Base-by-base conservation (phyloP, 1,140 invertebrate genomes). In the Sinella curviseta region DNA sequence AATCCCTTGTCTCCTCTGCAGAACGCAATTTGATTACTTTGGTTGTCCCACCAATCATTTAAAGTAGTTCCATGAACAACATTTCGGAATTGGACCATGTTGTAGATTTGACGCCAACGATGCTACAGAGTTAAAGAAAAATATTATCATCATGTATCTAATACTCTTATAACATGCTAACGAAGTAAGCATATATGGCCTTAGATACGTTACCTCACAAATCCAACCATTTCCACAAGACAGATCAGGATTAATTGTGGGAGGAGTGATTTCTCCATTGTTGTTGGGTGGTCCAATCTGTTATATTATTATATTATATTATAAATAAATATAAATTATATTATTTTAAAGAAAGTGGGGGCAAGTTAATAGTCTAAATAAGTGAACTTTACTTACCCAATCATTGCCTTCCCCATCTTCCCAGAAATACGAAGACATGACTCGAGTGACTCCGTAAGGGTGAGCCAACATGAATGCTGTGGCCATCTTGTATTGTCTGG, bases 151-250 rank as follows among this genome's bases (percentile, higher is more conserved):
- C 60, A 67, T 67, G 24, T 30, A 67, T 8, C n/a, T n/a, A n/a
- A 8, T 67, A 67, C 60, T 8, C 28, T 14, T 8, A 14, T 67
- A 24, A 14, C 24, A 8, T 14, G 28, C 8, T 8, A 8, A 8
- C 60, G 24, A 67, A 24, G 4, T 14, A 67, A 30, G 24, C 24
- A 24, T n/a, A 8, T n/a, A 30, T 14, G 12, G 8, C 84, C 95
- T 97, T 0, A 95, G 86, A 90, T 86, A 97, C 95, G 86, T n/a
- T n/a, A n/a, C n/a, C n/a, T 97, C 95, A 85, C 95, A 97, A 0
- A 96, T 87, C 94, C 94, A 97, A 0, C 94, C 94, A 83, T 92
- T 91, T 0, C 88, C 90, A 83, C 95, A 97, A 0, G 87, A 89
- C 0, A 89, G 88, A 82, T 94, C 90, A n/a, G 87, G 76, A 54